These are phyloP conservation scores for Oceanodroma tethys DNA, from an alignment of 2,113 vertebrate species.

Conservation along the genomic window DNA sequence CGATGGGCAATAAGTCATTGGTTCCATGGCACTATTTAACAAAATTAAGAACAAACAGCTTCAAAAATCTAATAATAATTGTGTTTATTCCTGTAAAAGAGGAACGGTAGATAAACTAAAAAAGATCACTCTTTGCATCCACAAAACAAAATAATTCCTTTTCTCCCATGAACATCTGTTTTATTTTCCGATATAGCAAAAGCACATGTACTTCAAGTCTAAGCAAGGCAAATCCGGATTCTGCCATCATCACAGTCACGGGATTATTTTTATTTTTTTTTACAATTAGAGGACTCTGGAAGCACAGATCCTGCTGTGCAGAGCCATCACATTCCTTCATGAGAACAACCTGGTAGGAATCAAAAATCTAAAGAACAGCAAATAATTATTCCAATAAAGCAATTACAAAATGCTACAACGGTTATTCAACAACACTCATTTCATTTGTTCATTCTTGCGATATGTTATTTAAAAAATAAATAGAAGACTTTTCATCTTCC, in stretches of 20 bases:
- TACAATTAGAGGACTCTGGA: background rate
- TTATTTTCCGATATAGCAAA: constrained; percentile 31
- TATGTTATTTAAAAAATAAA: constrained; percentile 65
- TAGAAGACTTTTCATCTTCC: constrained; percentile 33
- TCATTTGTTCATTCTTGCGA: constrained; percentile 43
- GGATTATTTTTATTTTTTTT: background rate
- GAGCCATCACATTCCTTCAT: constrained; percentile 58
- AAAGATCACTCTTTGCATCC: constrained; percentile 19
- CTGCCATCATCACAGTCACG: constrained; percentile 31
- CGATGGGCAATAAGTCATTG: background rate
- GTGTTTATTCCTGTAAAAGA: constrained; percentile 51
- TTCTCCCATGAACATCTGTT: constrained; percentile 24
- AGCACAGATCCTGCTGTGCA: constrained; percentile 73
- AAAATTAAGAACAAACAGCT: constrained; percentile 7
- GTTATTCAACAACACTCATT: constrained; percentile 4
- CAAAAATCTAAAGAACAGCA: constrained; percentile 40
- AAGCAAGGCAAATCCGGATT: constrained; percentile 49
- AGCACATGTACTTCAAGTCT: constrained; percentile 25
- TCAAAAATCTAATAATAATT: constrained; percentile 35
- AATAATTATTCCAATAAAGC: constrained; percentile 54
- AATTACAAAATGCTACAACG: constrained; percentile 23
- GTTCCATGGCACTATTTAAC: background rate
- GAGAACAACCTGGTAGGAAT: constrained; percentile 21
- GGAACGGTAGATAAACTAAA: constrained; percentile 21
- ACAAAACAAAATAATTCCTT: constrained; percentile 42